A percentile compares a stretch with the other conserved stretches of the same genome.
These are phyloP conservation scores for Acanthurus leucopareius DNA, from an alignment of 2,797 vertebrate species.

Conservation along the genomic window DNA sequence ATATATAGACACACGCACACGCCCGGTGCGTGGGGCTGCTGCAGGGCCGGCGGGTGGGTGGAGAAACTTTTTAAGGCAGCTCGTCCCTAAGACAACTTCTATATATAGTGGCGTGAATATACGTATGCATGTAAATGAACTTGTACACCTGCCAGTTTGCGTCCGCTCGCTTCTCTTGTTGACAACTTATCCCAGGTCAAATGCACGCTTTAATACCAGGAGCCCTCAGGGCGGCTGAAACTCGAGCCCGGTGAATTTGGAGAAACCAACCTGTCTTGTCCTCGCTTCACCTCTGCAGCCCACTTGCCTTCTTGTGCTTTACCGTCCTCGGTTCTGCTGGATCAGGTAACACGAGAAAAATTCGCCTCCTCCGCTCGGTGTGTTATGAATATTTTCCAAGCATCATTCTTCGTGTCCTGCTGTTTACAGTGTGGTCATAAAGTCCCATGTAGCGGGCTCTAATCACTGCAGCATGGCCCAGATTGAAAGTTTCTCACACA, in stretches of 20 bases:
- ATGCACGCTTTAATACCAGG: constrained; percentile 81
- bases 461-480: constrained; percentile 62
- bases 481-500: constrained; percentile 63
- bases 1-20: constrained; percentile 77
- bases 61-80: constrained; percentile 76
- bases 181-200: constrained; percentile 86
- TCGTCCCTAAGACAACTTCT: constrained; percentile 78
- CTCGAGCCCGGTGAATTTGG: constrained; percentile 80
- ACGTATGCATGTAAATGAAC: constrained; percentile 81
- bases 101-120: constrained; percentile 83
- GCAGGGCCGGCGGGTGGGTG: constrained; percentile 65
- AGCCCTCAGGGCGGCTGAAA: constrained; percentile 77
- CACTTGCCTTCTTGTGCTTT: constrained; percentile 59
- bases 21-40: constrained; percentile 66
- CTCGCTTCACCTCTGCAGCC: constrained; percentile 80
- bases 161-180: constrained; percentile 80
- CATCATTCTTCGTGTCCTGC: constrained; percentile 68
- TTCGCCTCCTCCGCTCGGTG: constrained; percentile 22
- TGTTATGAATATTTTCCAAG: constrained; percentile 49
- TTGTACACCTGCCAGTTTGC: constrained; percentile 85
- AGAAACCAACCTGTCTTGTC: constrained; percentile 82
- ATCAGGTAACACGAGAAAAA: constrained; percentile 17
- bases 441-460: constrained; percentile 22
- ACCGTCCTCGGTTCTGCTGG: constrained; percentile 61
- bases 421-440: constrained; percentile 32